Evolutionary conservation across 2,113 vertebrate genomes (phyloP).

Genomic region (Mugil cephalus): DNA sequence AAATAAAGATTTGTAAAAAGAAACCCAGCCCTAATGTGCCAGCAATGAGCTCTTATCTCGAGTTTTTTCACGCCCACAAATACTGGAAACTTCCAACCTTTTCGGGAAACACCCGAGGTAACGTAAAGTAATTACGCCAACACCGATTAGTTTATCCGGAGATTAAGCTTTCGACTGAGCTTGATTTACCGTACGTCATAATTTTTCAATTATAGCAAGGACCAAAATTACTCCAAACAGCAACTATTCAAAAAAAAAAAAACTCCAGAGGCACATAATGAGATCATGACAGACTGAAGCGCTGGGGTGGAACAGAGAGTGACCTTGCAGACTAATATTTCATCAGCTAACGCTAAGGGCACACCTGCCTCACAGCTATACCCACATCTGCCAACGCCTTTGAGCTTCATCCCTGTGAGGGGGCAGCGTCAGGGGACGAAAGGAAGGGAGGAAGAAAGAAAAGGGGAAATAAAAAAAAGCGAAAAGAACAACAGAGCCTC

Average conservation of each 20-base stretch:
- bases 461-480: constrained; percentile 27
- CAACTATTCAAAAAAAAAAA: not conserved
- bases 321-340: constrained; percentile 71
- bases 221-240: not conserved
- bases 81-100: not conserved
- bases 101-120: constrained; percentile 14
- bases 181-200: too few relatives aligned
- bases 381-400: constrained; percentile 68
- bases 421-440: constrained; percentile 50
- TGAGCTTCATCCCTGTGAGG: constrained; percentile 52
- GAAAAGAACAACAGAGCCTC: constrained; percentile 31
- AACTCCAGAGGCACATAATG: not conserved
- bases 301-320: constrained; percentile 28
- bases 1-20: too few relatives aligned
- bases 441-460: constrained; percentile 11
- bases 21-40: too few relatives aligned
- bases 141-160: not conserved
- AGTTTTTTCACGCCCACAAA: not conserved
- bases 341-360: constrained; percentile 66
- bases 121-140: not conserved
- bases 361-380: constrained; percentile 72
- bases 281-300: constrained; percentile 7
- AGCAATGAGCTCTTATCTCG: too few relatives aligned
- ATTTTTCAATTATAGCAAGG: too few relatives aligned
- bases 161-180: not conserved